Conservation (phyloP, 2,888 invertebrate genomes). For the Volucella inflata region DNA sequence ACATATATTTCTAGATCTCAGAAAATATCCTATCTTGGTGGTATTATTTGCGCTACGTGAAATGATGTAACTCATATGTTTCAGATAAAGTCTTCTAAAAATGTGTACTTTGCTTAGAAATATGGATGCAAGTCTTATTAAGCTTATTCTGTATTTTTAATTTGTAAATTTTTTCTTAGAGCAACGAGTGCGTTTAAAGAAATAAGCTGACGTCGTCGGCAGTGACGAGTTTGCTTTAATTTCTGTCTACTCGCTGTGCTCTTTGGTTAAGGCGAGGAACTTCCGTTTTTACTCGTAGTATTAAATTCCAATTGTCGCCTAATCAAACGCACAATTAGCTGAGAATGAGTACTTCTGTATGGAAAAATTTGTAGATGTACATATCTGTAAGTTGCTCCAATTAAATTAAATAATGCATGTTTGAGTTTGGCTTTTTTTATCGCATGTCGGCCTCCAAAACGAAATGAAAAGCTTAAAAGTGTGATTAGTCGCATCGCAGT, state of each 20-base stretch:
- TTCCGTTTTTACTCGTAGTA: constrained; percentile 43
- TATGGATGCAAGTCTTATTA: neutral
- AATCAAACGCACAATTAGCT: constrained; percentile 20
- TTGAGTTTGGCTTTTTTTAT: neutral
- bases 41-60: too few relatives aligned
- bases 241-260: neutral
- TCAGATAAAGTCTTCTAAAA: constrained; percentile 2
- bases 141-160: neutral
- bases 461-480: constrained; percentile 9
- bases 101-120: neutral
- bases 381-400: constrained; percentile 28
- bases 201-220: neutral
- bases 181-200: constrained; percentile 16
- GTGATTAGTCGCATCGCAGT: constrained; percentile 16
- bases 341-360: neutral
- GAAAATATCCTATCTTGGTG: too few relatives aligned
- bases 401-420: constrained; percentile 25
- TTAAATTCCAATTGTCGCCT: constrained; percentile 12
- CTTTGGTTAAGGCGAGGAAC: constrained; percentile 36
- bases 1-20: too few relatives aligned
- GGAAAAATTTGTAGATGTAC: neutral
- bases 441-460: constrained; percentile 52
- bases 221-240: neutral
- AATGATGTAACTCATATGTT: too few relatives aligned
- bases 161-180: neutral